phyloP scores from a whole-genome alignment of 1,140 invertebrate species.

The Euwallacea similis region DNA sequence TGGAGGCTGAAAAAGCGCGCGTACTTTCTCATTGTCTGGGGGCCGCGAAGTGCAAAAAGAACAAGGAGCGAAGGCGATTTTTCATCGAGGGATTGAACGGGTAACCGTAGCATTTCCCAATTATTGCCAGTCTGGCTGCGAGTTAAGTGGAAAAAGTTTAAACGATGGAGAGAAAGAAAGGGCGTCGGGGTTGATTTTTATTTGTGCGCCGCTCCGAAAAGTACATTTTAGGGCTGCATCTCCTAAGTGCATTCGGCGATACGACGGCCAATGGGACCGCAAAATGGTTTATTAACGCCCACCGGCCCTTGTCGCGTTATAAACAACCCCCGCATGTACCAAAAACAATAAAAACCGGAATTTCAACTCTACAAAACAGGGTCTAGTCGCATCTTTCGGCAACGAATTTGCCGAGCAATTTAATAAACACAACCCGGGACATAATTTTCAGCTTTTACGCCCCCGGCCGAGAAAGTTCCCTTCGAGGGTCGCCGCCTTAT shows the following conservation, averaged over 20 bases:
- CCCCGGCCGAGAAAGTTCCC: not conserved
- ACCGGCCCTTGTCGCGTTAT: too few relatives aligned
- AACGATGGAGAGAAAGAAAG: not conserved
- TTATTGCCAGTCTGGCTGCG: not conserved
- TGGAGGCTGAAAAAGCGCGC: constrained; percentile 13
- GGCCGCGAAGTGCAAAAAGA: not conserved
- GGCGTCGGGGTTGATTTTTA: too few relatives aligned
- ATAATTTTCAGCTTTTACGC: not conserved
- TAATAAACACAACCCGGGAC: not conserved
- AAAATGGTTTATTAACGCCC: too few relatives aligned
- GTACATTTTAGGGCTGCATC: too few relatives aligned
- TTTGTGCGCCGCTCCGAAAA: too few relatives aligned
- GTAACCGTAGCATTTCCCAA: constrained; percentile 8
- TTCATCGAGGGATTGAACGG: constrained; percentile 15
- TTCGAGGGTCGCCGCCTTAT: not conserved
- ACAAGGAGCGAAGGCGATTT: constrained; percentile 3
- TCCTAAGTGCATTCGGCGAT: too few relatives aligned
- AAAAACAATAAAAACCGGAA: not conserved
- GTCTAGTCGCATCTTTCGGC: constrained; percentile 4
- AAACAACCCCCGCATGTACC: too few relatives aligned
- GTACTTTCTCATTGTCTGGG: constrained; percentile 15
- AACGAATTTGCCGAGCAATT: not conserved
- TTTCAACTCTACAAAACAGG: not conserved
- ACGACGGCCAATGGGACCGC: too few relatives aligned
- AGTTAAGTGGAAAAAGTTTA: constrained; percentile 4